Evolutionary conservation across 2,113 vertebrate species (phyloP).

Genomic region (Neotragus pygmaeus): DNA sequence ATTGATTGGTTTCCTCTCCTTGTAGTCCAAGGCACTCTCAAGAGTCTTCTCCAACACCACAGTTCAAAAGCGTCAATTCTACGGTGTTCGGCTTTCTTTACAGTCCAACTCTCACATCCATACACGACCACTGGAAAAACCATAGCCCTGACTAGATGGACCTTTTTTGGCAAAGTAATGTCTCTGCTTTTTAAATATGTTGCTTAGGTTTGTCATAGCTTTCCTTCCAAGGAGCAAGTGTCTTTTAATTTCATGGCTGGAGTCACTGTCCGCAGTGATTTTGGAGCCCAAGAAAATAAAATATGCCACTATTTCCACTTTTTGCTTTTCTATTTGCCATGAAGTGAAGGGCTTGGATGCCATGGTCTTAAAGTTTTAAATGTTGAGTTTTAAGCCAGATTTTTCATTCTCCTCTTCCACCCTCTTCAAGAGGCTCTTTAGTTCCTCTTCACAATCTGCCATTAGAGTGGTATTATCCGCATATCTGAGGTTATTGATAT

Average conservation of each 20-base stretch:
- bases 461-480: neutral
- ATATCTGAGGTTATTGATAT: neutral
- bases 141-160: neutral
- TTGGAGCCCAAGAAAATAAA: neutral
- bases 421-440: neutral
- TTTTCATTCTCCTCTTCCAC: neutral
- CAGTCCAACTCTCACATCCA: neutral
- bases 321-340: neutral
- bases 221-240: neutral
- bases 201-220: neutral
- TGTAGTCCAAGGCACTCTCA: neutral
- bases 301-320: neutral
- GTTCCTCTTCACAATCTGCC: neutral
- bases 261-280: neutral
- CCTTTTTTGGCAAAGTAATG: neutral
- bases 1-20: neutral
- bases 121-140: neutral
- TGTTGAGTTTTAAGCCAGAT: neutral
- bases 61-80: neutral
- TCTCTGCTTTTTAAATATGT: neutral
- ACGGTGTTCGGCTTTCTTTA: neutral
- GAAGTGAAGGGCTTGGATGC: neutral
- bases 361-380: neutral
- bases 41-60: neutral
- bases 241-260: neutral